Percentiles rank a stretch among this genome's conserved stretches.
Conservation (phyloP, 2,113 vertebrate genomes). For the Odocoileus virginianus region DNA sequence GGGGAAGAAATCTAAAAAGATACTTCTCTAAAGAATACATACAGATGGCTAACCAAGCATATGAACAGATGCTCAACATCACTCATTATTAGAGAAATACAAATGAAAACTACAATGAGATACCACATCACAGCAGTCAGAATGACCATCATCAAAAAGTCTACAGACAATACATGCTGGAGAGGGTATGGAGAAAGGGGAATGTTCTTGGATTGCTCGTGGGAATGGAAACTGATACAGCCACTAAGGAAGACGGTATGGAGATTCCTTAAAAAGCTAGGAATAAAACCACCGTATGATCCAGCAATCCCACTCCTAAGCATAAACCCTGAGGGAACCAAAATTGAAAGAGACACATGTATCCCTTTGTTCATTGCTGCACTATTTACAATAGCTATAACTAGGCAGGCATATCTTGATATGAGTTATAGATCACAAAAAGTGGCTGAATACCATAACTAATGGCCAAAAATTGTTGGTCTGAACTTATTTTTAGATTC, state of each 20-base stretch:
- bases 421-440: constrained; percentile 2
- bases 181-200: not conserved
- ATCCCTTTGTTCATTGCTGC: not conserved
- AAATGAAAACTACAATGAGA: not conserved
- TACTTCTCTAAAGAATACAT: not conserved
- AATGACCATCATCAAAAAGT: not conserved
- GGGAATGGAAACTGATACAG: not conserved
- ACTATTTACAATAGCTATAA: not conserved
- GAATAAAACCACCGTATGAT: not conserved
- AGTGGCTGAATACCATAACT: not conserved
- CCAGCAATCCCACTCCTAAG: not conserved
- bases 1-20: not conserved
- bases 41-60: not conserved
- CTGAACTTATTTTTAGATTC: not conserved
- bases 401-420: not conserved
- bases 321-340: not conserved
- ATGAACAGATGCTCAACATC: not conserved
- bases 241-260: not conserved
- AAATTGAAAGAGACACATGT: not conserved
- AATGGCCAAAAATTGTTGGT: not conserved
- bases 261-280: not conserved
- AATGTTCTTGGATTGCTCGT: not conserved
- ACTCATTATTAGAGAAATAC: not conserved
- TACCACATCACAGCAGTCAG: not conserved
- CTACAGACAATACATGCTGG: not conserved